phyloP scores from a whole-genome alignment of 2,888 invertebrate genomes.

The Polyommatus iphigenia region DNA sequence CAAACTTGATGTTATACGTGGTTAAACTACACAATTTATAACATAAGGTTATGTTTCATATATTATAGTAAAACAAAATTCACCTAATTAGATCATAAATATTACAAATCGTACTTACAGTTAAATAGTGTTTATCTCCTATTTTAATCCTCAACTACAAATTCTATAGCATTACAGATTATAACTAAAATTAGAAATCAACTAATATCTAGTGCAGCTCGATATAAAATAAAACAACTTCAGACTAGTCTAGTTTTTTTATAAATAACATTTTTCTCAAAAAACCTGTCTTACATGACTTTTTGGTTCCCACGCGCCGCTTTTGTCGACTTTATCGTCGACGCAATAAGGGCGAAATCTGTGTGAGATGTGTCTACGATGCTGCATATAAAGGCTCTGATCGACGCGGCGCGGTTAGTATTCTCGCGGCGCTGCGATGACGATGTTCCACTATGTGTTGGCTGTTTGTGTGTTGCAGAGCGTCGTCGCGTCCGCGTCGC shows the following conservation, averaged over 20 bases:
- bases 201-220: no score
- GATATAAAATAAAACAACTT: not conserved
- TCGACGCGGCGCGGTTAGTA: slow-evolving; percentile 50
- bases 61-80: no score
- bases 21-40: no score
- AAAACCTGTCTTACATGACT: not conserved
- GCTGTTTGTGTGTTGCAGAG: slow-evolving; percentile 70
- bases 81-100: no score
- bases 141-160: not conserved
- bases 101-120: no score
- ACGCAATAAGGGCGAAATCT: not conserved
- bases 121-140: not conserved
- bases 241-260: not conserved
- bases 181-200: no score
- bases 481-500: slow-evolving; percentile 56
- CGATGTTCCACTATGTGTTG: slow-evolving; percentile 48
- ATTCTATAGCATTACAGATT: no score
- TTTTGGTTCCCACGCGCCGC: not conserved
- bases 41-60: no score
- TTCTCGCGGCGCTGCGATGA: slow-evolving; percentile 47
- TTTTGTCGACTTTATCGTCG: not conserved
- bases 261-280: not conserved
- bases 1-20: no score
- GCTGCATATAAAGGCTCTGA: slow-evolving; percentile 51
- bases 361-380: not conserved